phyloP scores from a whole-genome alignment of 1,140 invertebrate genomes.

The Schmidtea mediterranea region DNA sequence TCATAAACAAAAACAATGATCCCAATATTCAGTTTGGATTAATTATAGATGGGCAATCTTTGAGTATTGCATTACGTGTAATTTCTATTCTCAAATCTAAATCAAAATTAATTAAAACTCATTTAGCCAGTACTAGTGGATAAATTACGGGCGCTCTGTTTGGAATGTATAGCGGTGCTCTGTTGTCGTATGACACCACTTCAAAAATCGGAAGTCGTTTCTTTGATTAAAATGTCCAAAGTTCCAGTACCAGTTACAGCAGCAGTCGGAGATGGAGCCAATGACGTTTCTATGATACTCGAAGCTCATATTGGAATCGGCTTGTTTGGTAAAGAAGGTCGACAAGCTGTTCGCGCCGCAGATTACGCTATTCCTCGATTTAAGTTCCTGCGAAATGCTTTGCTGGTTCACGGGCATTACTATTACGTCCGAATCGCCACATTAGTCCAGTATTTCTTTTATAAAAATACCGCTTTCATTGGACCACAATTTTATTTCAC shows the following conservation, averaged over 20 bases:
- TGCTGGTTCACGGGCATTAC: conserved; percentile 82
- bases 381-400: conserved; percentile 50
- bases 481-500: conserved; percentile 21
- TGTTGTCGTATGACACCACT: conserved; percentile 24
- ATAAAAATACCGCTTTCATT: conserved; percentile 8
- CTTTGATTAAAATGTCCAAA: conserved; percentile 5
- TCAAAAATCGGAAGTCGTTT: conserved; percentile 18
- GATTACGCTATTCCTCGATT: conserved; percentile 78
- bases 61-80: background rate
- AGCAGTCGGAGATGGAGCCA: conserved; percentile 51
- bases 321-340: conserved; percentile 70
- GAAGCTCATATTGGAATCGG: conserved; percentile 70
- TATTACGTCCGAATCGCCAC: conserved; percentile 65
- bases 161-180: conserved; percentile 16
- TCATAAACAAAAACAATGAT: conserved; percentile 62
- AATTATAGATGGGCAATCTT: conserved; percentile 19
- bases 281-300: conserved; percentile 82
- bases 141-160: too few relatives aligned
- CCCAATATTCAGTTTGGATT: conserved; percentile 71
- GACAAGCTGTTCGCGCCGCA: conserved; percentile 81
- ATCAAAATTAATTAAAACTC: too few relatives aligned
- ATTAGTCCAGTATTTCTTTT: conserved; percentile 73
- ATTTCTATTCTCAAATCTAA: too few relatives aligned
- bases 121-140: too few relatives aligned
- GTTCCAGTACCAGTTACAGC: conserved; percentile 7